Percentiles rank a stretch among this genome's conserved stretches.
Evolutionary conservation across 2,888 invertebrate species (phyloP).

Genomic region (Leucoma salicis): DNA sequence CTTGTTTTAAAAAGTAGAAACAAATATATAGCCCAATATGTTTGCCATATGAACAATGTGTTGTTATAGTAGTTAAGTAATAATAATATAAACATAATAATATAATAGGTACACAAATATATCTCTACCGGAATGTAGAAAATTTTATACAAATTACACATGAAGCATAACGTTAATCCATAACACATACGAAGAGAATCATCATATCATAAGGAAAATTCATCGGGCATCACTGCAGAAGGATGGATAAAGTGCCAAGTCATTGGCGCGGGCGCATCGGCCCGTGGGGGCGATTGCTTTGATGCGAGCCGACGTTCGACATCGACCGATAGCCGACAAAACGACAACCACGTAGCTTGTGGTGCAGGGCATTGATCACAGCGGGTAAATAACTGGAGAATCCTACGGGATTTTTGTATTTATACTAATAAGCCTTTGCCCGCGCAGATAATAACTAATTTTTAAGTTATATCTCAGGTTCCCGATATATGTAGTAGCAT

Average conservation of each 20-base stretch:
- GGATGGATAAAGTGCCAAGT: conserved; percentile 65
- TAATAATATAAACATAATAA: too few relatives aligned
- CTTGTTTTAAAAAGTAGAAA: too few relatives aligned
- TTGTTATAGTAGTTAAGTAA: too few relatives aligned
- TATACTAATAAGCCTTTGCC: too few relatives aligned
- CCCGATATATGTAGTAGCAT: too few relatives aligned
- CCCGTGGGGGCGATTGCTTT: conserved; percentile 60
- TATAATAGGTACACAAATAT: neutral
- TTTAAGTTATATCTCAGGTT: too few relatives aligned
- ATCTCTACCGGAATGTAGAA: conserved; percentile 13
- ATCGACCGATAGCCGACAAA: conserved; percentile 76
- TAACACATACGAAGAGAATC: conserved; percentile 28
- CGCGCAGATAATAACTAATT: too few relatives aligned
- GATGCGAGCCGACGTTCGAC: conserved; percentile 77
- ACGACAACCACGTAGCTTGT: conserved; percentile 55
- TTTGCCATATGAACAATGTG: too few relatives aligned
- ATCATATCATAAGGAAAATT: conserved; percentile 61
- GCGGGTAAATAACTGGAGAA: too few relatives aligned
- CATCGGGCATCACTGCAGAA: conserved; percentile 44
- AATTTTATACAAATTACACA: conserved; percentile 28
- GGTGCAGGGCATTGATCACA: conserved; percentile 39
- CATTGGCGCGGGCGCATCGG: conserved; percentile 70
- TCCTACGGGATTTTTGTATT: too few relatives aligned
- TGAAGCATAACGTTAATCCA: conserved; percentile 17
- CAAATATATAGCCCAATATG: too few relatives aligned